These are phyloP conservation scores for Rhamnusium bicolor DNA, from an alignment of 2,888 invertebrate species.

Conservation along the genomic window DNA sequence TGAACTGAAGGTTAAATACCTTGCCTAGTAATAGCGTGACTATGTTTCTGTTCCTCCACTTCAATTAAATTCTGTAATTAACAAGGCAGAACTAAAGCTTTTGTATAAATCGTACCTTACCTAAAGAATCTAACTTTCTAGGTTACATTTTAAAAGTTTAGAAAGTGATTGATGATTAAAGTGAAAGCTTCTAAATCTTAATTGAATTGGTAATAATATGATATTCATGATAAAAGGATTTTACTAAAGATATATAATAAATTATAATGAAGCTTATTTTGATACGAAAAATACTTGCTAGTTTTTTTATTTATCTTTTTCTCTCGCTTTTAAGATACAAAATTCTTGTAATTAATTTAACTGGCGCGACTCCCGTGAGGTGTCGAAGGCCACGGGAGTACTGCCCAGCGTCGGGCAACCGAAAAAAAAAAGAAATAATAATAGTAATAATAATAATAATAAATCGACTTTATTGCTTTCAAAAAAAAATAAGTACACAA, in stretches of 20 bases:
- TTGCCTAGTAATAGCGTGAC: conserved; percentile 57
- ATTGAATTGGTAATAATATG: conserved; percentile 2
- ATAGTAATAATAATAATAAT: too few species aligned
- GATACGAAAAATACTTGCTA: too few species aligned
- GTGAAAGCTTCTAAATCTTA: conserved; percentile 31
- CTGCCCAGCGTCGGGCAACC: too few species aligned
- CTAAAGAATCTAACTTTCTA: conserved; percentile 31
- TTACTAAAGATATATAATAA: background rate
- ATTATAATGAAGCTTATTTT: background rate
- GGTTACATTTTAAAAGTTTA: conserved; percentile 25
- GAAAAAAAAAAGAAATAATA: too few species aligned
- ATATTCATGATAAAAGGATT: background rate
- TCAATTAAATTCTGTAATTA: conserved; percentile 61
- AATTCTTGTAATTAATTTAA: too few species aligned
- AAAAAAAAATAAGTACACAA: too few species aligned
- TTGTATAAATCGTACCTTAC: conserved; percentile 23
- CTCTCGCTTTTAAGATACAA: too few species aligned
- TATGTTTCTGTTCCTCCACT: conserved; percentile 55
- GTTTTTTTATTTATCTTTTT: too few species aligned
- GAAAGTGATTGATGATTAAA: conserved; percentile 35
- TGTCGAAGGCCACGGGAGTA: too few species aligned
- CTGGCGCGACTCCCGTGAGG: too few species aligned
- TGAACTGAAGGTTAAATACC: conserved; percentile 54
- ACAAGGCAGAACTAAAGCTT: conserved; percentile 47
- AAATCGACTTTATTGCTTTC: too few species aligned